Evolutionary conservation across 2,888 invertebrate species (phyloP).

Genomic region (Drosophila infuscata): DNA sequence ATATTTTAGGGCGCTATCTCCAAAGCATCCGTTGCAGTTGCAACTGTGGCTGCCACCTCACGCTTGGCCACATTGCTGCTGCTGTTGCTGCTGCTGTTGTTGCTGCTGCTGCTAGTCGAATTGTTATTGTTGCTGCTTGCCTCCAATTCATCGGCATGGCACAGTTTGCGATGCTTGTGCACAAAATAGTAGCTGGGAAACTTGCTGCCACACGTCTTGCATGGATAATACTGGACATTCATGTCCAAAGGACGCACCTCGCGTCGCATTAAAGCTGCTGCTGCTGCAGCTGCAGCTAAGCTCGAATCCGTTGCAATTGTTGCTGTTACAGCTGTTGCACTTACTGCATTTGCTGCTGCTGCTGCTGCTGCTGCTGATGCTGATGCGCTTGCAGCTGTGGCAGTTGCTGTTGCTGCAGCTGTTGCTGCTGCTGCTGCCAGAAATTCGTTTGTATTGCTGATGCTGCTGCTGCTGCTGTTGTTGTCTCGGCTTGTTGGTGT

Average conservation of each 20-base stretch:
- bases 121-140: slow-evolving; percentile 26
- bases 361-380: background rate
- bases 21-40: slow-evolving; percentile 15
- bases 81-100: slow-evolving; percentile 25
- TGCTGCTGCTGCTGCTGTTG: slow-evolving; percentile 12
- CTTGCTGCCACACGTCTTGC: slow-evolving; percentile 96
- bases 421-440: slow-evolving; percentile 11
- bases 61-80: slow-evolving; percentile 25
- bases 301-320: background rate
- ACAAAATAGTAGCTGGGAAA: slow-evolving; percentile 98
- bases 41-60: slow-evolving; percentile 15
- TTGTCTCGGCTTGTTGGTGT: slow-evolving; percentile 18
- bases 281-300: slow-evolving; percentile 59
- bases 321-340: slow-evolving; percentile 3
- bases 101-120: slow-evolving; percentile 20
- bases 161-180: slow-evolving; percentile 94
- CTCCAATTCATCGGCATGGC: slow-evolving; percentile 88
- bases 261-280: slow-evolving; percentile 83
- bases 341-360: slow-evolving; percentile 1
- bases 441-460: slow-evolving; percentile 1
- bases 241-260: slow-evolving; percentile 90
- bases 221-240: slow-evolving; percentile 96
- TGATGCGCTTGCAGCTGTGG: slow-evolving; percentile 5
- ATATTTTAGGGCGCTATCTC: slow-evolving; percentile 26
- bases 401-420: slow-evolving; percentile 3